Evolutionary conservation across 2,797 vertebrate genomes (phyloP).

Genomic region (Natrix natrix): DNA sequence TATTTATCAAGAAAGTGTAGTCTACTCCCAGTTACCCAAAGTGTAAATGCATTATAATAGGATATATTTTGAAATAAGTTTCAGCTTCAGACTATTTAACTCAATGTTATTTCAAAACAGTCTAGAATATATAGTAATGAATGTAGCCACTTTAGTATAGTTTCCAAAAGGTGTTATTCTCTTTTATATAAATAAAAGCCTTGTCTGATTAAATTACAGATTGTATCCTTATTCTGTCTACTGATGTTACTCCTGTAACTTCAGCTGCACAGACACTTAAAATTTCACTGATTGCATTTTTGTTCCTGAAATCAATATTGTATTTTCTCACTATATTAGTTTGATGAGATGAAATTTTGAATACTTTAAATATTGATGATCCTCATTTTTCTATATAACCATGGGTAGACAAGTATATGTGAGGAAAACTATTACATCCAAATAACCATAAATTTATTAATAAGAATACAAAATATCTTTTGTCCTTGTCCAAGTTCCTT

Average conservation of each 20-base stretch:
- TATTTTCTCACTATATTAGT: not conserved
- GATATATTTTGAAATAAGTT: conserved; percentile 4
- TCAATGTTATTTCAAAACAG: not conserved
- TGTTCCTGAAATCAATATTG: not conserved
- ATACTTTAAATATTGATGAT: not conserved
- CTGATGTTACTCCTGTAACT: not conserved
- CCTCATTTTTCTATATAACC: not conserved
- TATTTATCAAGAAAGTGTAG: not conserved
- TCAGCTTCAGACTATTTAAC: not conserved
- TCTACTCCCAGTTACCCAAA: not conserved
- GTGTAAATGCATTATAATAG: not conserved
- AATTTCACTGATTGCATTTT: conserved; percentile 20
- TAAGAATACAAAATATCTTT: not conserved
- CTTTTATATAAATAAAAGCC: not conserved
- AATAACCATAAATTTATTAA: not conserved
- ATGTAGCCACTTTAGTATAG: not conserved
- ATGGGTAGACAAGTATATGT: not conserved
- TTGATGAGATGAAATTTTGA: not conserved
- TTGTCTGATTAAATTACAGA: conserved; percentile 8
- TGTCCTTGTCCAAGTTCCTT: not conserved
- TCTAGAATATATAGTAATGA: not conserved
- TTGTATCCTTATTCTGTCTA: not conserved
- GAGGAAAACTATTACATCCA: not conserved
- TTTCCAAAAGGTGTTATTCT: not conserved
- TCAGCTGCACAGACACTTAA: conserved; percentile 11